Evolutionary conservation across 2,797 vertebrate genomes (phyloP), one percentile per base, ranked within the genome.

Genomic region (Leptodactylus fallax): DNA sequence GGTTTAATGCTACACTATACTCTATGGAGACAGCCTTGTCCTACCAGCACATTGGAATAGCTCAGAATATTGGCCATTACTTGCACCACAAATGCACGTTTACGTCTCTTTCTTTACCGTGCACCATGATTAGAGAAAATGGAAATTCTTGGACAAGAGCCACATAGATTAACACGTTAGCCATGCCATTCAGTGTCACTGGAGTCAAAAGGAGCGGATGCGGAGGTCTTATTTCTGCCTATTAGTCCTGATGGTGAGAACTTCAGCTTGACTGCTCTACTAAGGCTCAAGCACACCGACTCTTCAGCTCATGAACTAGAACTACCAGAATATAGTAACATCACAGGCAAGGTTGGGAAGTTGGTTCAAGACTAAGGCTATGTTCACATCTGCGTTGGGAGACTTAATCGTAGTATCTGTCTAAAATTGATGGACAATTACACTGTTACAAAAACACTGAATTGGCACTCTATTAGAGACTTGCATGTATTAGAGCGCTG

Each of bases 1-100:
- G 87, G 87, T 85, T 88, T 80, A 88, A 88, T 45, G 49, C 51
- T 16, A 80, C 17, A 19, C 45, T 85, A 58, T 79, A 51, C 60
- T 85, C 45, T 72, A 49, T 45, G 56, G 83, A 85, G 67, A 76
- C 77, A 71, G 60, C 17, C 47, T 6, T 19, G 72, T 53, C 23
- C 47, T 36, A 36, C 36, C 4, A 4, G 36, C 36, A 36, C 36
- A 36, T 17, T 81, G 86, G 79, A 87, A 81, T 13, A 45, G 56
- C n/a, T 21, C 53, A 77, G 21, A 58, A 67, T 78, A 87, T 49
- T 53, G 47, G 27, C 49, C 85, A 23, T 27, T 12, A 47, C n/a
- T 13, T 79, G 55, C 72, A 67, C 61, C 85, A 27, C 65, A 61
- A 16, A 82, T 60, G 36, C 12, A 27, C 55, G 17, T 1, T 69